These are phyloP conservation scores for Galagoides demidoff DNA, from an alignment of 2,797 vertebrate genomes.

Conservation along the genomic window DNA sequence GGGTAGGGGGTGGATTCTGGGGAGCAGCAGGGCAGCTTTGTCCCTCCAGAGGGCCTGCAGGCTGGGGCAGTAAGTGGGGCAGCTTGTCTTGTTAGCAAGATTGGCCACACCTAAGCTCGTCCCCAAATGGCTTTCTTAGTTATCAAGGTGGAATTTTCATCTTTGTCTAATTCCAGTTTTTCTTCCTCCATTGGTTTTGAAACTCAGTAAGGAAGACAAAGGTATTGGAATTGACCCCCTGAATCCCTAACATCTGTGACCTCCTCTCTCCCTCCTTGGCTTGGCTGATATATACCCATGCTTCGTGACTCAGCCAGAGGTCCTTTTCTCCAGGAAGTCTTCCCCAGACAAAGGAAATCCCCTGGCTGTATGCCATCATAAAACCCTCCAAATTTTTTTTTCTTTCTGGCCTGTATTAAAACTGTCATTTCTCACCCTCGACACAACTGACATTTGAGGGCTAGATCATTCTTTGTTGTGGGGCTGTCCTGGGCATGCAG, in stretches of 20 bases:
- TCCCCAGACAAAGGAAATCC: background rate
- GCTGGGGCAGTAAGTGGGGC: background rate
- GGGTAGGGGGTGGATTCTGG: fast-evolving
- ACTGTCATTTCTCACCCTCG: background rate
- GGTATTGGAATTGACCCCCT: background rate
- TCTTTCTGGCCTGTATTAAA: background rate
- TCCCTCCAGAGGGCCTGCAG: fast-evolving
- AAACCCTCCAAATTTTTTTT: background rate
- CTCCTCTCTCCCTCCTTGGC: background rate
- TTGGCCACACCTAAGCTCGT: background rate
- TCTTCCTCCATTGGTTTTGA: background rate
- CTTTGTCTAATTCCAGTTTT: background rate
- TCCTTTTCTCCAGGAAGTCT: background rate
- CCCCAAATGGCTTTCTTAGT: background rate
- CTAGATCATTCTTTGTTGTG: background rate
- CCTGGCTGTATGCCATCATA: background rate
- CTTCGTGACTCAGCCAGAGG: background rate
- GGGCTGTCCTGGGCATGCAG: background rate
- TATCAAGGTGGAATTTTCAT: background rate
- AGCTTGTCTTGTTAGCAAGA: background rate
- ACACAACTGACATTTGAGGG: background rate
- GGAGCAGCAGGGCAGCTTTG: background rate
- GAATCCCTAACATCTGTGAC: background rate
- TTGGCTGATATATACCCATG: background rate
- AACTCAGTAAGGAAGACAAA: background rate